These are phyloP conservation scores for Geothlypis trichas DNA, from an alignment of 2,113 vertebrate species.

Conservation along the genomic window DNA sequence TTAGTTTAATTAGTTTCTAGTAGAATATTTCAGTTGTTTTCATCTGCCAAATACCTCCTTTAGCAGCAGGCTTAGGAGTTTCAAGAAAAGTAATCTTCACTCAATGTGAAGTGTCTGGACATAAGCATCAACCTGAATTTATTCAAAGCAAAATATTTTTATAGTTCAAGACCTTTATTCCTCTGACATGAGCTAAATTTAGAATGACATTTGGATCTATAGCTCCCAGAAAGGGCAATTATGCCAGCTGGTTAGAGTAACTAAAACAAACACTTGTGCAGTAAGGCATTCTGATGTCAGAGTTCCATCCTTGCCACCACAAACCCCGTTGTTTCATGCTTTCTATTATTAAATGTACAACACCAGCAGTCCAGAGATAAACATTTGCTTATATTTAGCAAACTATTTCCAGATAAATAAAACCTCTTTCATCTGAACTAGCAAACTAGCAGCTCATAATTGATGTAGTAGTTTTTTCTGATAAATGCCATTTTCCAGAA, in stretches of 20 bases:
- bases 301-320: neutral
- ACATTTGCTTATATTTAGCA: neutral
- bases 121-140: constrained; percentile 6
- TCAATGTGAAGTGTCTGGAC: neutral
- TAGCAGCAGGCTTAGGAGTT: neutral
- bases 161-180: constrained; percentile 56
- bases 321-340: neutral
- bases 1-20: constrained; percentile 14
- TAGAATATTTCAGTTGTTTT: constrained; percentile 7
- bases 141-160: constrained; percentile 64
- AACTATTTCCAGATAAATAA: neutral
- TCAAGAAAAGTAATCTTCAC: constrained; percentile 2
- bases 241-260: constrained; percentile 68
- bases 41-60: neutral
- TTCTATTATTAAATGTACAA: constrained; percentile 52
- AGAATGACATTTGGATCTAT: constrained; percentile 69
- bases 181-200: constrained; percentile 61
- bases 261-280: constrained; percentile 71
- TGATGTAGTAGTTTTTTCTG: neutral
- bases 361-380: constrained; percentile 11
- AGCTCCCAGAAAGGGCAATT: constrained; percentile 69
- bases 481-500: neutral
- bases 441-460: neutral
- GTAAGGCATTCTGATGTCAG: constrained; percentile 52
- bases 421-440: neutral